Evolutionary conservation across 2,113 vertebrate genomes (phyloP), one percentile per base, ranked within the genome.

Genomic region (Origma solitaria): DNA sequence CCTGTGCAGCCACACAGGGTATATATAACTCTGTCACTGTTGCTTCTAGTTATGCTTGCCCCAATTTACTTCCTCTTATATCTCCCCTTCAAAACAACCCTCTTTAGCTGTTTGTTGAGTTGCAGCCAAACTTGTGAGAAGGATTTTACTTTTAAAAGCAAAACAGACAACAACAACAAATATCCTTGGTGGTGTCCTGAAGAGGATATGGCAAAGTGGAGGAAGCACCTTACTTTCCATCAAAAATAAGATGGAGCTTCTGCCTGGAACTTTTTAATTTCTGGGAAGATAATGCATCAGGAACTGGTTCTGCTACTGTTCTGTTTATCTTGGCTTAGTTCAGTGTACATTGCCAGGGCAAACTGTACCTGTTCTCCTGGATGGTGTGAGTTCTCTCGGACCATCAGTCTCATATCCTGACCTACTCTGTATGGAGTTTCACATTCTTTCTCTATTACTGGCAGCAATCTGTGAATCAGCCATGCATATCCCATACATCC

Each of bases 321-420:
- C 5, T 54, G 86, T 88, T 89, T 95, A 42, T 44, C 68, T 83
- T 31, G 7, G 12, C 60, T 64, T 56, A 77, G 44, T 47, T 93
- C 56, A 44, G 33, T 81, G 72, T 92, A 50, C 72, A 1, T 5
- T 72, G 86, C 71, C 58, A 90, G 82, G 47, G 76, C 88, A 92
- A 35, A 62, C 60, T 92, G 82, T 88, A 66, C 72, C 44, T 73
- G 76, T 51, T 19, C 31, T 91, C 35, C 45, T 47, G 21, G 49
- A 21, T 68, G 61, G 30, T 76, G 44, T 0, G 1, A 37, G 30
- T 30, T 62, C 64, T 86, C 27, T 19, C 33, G 47, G 38, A 62
- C 38, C 0, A 0, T 20, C 66, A 42, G 42, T 40, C 69, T 88
- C 2, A 0, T 71, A 28, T 38, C 23, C 37, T 6, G 15, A 47